These are phyloP conservation scores for Syrista parreyssii DNA, from an alignment of 2,888 invertebrate species.

Conservation along the genomic window DNA sequence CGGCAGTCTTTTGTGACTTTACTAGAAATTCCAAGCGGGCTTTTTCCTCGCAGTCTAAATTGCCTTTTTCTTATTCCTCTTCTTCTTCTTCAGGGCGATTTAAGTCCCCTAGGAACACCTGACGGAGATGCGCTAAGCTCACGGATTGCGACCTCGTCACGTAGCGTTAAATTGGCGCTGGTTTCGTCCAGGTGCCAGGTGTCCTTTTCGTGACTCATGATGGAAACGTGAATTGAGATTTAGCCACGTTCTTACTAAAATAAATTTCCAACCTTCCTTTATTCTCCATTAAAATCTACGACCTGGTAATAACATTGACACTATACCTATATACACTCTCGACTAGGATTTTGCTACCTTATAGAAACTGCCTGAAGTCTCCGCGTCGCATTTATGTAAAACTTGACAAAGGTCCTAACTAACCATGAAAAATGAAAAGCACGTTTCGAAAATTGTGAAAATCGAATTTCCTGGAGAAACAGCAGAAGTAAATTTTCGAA, in stretches of 20 bases:
- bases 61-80: neutral
- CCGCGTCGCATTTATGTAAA: neutral
- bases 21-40: neutral
- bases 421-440: neutral
- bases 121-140: slow-evolving; percentile 31
- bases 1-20: neutral
- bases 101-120: slow-evolving; percentile 22
- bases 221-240: neutral
- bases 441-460: neutral
- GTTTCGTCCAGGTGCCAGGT: slow-evolving; percentile 17
- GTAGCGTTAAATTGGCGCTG: slow-evolving; percentile 27
- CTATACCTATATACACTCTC: neutral
- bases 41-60: neutral
- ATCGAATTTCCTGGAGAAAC: neutral
- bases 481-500: neutral
- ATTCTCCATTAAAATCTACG: neutral
- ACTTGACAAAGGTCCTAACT: neutral
- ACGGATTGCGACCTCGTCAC: slow-evolving; percentile 27
- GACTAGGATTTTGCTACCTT: neutral
- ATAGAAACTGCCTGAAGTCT: neutral
- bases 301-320: neutral
- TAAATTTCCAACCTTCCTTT: neutral
- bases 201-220: neutral
- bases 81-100: neutral
- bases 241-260: neutral